Evolutionary conservation across 2,888 invertebrate species (phyloP), one percentile per base, ranked within the genome.

Genomic region (Troides oblongomaculatus): DNA sequence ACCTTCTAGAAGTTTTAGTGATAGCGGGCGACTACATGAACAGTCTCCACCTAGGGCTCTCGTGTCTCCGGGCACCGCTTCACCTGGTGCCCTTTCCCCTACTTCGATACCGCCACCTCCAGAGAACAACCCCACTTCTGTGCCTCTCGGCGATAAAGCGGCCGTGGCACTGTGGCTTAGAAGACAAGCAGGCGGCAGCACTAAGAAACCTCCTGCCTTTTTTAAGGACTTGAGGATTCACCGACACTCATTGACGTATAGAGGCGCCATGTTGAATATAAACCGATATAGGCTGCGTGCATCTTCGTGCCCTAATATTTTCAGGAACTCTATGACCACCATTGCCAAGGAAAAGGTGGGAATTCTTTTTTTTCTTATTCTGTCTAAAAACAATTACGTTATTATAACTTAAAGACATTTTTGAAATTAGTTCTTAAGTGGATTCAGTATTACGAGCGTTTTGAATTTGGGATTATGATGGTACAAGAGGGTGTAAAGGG

Each of bases 261-360:
- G 97, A 72, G 97, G 97, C 30, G 97, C 97, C 1, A 97, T 97
- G 96, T 88, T 97, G 70, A 97, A 97, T 83, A 96, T 97, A 78
- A 96, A 95, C 79, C 90, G 96, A 64, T 97, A 97, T 85, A 93
- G 96, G 62, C 91, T 97, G 64, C 92, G 97, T 73, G 97, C 97
- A 0, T 97, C 96, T 17, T 97, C 97, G 70, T 98, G 98, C 82
- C 98, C 98, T 0, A 97, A 98, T 85, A 97, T 98, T 81, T 97
- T 96, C 84, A 93, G 96, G 74, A 97, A 97, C 84, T 96, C 96
- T 0, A 96, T 97, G 95, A 96, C 96, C 1, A 96, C 96, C 72
- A 96, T 96, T 76, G 96, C 96, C n/a, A 95, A 96, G 81, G 96
- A 96, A 80, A 95, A 96, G 87, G 94, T 92, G 64, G 83, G 84